phyloP scores from a whole-genome alignment of 2,888 invertebrate species.

The Dichetophora obliterata region DNA sequence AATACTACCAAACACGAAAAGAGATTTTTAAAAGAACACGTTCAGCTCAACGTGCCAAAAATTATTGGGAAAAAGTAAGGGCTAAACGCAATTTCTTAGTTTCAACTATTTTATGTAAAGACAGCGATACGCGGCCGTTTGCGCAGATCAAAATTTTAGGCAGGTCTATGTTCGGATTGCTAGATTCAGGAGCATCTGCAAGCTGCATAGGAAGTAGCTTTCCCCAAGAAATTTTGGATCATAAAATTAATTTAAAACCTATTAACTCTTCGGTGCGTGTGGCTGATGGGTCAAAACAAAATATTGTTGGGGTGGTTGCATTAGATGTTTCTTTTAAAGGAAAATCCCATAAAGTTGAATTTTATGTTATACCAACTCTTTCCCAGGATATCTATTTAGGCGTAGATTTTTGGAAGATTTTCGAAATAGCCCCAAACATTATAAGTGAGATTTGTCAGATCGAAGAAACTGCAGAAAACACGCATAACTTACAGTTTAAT shows the following conservation, averaged over 20 bases:
- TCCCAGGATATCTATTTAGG: not conserved
- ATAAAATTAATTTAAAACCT: not conserved
- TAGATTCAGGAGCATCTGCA: conserved; percentile 10
- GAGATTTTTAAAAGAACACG: not conserved
- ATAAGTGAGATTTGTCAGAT: too few species aligned
- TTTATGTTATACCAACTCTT: conserved; percentile 2
- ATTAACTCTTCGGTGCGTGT: not conserved
- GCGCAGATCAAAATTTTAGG: not conserved
- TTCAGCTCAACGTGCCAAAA: not conserved
- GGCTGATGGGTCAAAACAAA: not conserved
- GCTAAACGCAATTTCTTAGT: not conserved
- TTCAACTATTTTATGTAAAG: not conserved
- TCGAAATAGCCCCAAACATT: too few species aligned
- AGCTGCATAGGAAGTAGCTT: not conserved
- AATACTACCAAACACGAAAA: not conserved
- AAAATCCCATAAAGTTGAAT: not conserved
- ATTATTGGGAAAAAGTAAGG: not conserved
- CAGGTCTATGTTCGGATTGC: not conserved
- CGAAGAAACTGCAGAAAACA: too few species aligned
- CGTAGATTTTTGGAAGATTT: conserved; percentile 5
- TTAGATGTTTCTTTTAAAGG: not conserved
- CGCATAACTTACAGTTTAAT: too few species aligned
- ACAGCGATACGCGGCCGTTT: not conserved
- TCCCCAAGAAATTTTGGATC: not conserved
- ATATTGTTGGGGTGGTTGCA: not conserved